These are phyloP conservation scores for Limanda limanda DNA, from an alignment of 2,113 vertebrate genomes.

Conservation along the genomic window DNA sequence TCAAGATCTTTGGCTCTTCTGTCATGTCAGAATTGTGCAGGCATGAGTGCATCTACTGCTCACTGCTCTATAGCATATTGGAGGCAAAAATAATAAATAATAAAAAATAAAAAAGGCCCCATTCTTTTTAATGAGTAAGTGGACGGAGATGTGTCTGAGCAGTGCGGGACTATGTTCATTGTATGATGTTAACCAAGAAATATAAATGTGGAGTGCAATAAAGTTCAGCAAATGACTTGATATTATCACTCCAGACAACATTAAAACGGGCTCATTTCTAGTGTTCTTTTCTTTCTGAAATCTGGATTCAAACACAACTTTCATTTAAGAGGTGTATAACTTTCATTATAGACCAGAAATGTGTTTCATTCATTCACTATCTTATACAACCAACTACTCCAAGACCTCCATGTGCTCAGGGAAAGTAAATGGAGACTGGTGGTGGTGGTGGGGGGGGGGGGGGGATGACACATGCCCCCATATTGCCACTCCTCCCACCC, in stretches of 20 bases:
- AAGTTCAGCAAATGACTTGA: constrained; percentile 20
- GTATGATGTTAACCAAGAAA: constrained; percentile 2
- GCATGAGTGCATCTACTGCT: not conserved
- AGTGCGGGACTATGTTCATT: not conserved
- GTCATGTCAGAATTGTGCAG: not conserved
- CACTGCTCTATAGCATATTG: not conserved
- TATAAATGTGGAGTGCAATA: constrained; percentile 2
- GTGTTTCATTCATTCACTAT: constrained; percentile 10
- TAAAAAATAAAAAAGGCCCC: constrained; percentile 11
- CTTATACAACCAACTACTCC: constrained; percentile 20
- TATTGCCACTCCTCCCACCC: constrained; percentile 45
- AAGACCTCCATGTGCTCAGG: constrained; percentile 35
- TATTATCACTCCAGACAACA: not conserved
- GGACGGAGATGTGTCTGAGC: not conserved
- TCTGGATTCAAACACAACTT: not conserved
- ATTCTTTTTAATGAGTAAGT: constrained; percentile 35
- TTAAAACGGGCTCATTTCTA: no score
- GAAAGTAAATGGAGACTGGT: constrained; percentile 50
- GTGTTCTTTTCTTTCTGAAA: not conserved
- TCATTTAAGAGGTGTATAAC: not conserved
- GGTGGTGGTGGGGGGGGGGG: not conserved
- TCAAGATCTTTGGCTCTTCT: not conserved
- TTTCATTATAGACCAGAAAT: not conserved
- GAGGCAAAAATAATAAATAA: constrained; percentile 24
- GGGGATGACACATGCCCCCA: constrained; percentile 57